Evolutionary conservation across 1,140 invertebrate genomes (phyloP), one percentile per base, ranked within the genome.

Genomic region (Diploscapter pachys): DNA sequence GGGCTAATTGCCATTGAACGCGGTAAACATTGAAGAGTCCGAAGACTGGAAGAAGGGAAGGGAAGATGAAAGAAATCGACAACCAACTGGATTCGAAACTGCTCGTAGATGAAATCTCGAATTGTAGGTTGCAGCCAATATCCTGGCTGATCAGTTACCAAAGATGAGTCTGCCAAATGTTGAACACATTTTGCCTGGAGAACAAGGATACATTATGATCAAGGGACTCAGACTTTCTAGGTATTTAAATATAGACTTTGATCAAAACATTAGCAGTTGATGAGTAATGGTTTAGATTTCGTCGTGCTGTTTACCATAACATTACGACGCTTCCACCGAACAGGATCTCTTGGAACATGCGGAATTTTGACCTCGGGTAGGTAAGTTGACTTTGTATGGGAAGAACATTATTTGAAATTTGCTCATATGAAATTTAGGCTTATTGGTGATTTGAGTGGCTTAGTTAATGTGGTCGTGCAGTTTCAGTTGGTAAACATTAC

Each of bases 401-500:
- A 31, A 31, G 31, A 31, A 31, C 31, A 31, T 31, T 31, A 31
- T n/a, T 3, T 75, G 49, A 11, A 64, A 4, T 13, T 75, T 13
- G 8, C 52, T 57, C 5, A 57, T 0, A 62, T 51, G 2, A 50
- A 48, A 61, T 71, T 74, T 75, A 78, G 76, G 59, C 63, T 79
- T 31, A 56, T 79, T 0, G 78, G 78, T 51, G 78, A 79, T 54
- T 66, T 79, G 50, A 75, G 71, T 31, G 78, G 78, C 3, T 53
- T 59, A 8, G 77, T 78, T 5, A 79, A 79, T 62, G 78, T 79
- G 48, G 72, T 79, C 2, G 71, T 79, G 49, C 78, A 76, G n/a
- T 54, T 79, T 48, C 68, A 78, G 67, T 64, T 79, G 31, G 31
- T 31, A 31, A 31, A 31, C 31, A 31, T 31, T 31, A 31, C 1